These are phyloP conservation scores for Habrosyne pyritoides DNA, from an alignment of 2,888 invertebrate species.

Conservation along the genomic window DNA sequence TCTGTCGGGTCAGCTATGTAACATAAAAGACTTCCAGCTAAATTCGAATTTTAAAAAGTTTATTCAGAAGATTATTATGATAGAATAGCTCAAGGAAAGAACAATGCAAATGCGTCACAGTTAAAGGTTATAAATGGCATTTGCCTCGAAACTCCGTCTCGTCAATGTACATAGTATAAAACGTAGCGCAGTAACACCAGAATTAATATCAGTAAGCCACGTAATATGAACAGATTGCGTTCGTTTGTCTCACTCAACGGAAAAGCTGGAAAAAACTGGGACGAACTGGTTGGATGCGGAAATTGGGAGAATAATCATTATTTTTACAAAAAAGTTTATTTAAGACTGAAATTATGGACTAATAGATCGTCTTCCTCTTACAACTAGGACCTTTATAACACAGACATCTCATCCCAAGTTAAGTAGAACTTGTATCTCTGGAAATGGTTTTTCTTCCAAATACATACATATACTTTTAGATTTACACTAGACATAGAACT, in stretches of 20 bases:
- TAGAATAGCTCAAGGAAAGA: not conserved
- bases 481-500: no score
- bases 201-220: slow-evolving; percentile 49
- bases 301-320: slow-evolving; percentile 4
- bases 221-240: slow-evolving; percentile 51
- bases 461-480: no score
- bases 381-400: no score
- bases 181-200: slow-evolving; percentile 38
- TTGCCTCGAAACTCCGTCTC: not conserved
- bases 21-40: not conserved
- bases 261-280: slow-evolving; percentile 30
- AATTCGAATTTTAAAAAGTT: not conserved
- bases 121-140: not conserved
- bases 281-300: slow-evolving; percentile 18
- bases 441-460: no score
- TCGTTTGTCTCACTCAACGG: slow-evolving; percentile 46
- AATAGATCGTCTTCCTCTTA: no score
- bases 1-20: no score
- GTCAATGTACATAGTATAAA: slow-evolving; percentile 14
- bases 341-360: no score
- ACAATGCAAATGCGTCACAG: not conserved
- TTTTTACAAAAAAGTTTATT: no score
- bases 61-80: not conserved
- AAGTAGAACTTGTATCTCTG: no score
- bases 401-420: no score